Conservation (phyloP, 2,888 invertebrate genomes). For the Orgyia antiqua region DNA sequence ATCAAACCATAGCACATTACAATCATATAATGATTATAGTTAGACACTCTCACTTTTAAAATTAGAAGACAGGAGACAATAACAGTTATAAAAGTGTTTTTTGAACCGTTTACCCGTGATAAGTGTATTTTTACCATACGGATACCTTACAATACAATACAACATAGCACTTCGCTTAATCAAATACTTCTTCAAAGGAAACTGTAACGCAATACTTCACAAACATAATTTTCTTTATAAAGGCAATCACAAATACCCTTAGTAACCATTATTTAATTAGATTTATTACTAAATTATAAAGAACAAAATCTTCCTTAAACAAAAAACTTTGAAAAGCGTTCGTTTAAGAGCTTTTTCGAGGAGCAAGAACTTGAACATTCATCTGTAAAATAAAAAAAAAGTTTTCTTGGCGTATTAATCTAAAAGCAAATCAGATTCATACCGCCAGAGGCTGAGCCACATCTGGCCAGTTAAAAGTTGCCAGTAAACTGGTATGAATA, state of each 20-base stretch:
- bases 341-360: constrained; percentile 19
- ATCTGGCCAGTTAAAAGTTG: constrained; percentile 76
- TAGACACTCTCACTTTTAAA: too few species aligned
- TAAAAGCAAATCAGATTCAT: constrained; percentile 69
- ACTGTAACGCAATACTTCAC: too few species aligned
- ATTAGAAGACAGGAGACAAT: too few species aligned
- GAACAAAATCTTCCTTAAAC: constrained; percentile 22
- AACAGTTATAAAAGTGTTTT: too few species aligned
- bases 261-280: constrained; percentile 26
- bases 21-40: too few species aligned
- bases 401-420: constrained; percentile 53
- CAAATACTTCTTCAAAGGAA: too few species aligned
- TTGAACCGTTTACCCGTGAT: too few species aligned
- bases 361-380: constrained; percentile 25
- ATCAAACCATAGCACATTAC: too few species aligned
- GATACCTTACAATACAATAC: too few species aligned
- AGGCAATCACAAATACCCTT: constrained; percentile 16
- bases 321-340: constrained; percentile 21
- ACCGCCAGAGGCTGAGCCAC: constrained; percentile 51
- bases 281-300: constrained; percentile 30
- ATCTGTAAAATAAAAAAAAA: constrained; percentile 40
- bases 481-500: constrained; percentile 65
- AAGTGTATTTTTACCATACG: too few species aligned
- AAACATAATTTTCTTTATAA: constrained; percentile 7
- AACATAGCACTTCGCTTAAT: too few species aligned